A percentile compares a stretch with the other conserved stretches of the same genome.
Conservation (phyloP, 2,888 invertebrate genomes). For the Craniophora ligustri region DNA sequence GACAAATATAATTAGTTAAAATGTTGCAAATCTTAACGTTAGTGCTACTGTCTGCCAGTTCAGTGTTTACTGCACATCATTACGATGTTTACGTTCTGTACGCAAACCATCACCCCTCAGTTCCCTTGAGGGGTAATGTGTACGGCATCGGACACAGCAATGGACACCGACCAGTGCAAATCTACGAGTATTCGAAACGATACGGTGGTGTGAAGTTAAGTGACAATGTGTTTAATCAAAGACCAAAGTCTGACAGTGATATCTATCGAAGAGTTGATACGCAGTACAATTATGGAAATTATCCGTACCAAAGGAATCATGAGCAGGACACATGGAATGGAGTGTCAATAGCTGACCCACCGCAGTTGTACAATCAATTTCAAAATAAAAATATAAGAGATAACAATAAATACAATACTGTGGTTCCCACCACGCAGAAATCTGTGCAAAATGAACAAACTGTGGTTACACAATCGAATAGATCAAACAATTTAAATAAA, state of each 20-base stretch:
- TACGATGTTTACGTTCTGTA: constrained; percentile 12
- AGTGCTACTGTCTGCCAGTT: constrained; percentile 14
- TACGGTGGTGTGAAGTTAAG: constrained; percentile 19
- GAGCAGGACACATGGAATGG: constrained; percentile 7
- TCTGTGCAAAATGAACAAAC: not conserved
- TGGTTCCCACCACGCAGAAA: not conserved
- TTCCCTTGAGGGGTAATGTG: not conserved
- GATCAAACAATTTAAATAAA: constrained; percentile 4
- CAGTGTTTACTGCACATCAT: constrained; percentile 25
- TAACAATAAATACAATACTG: not conserved
- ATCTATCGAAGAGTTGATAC: constrained; percentile 7
- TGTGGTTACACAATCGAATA: not conserved
- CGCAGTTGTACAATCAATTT: constrained; percentile 5
- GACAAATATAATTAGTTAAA: constrained; percentile 10
- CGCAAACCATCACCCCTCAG: constrained; percentile 13
- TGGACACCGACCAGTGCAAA: constrained; percentile 17
- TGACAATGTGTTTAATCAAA: constrained; percentile 15
- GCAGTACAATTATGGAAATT: constrained; percentile 5
- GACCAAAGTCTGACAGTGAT: not conserved
- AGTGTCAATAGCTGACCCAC: constrained; percentile 13
- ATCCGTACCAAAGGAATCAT: constrained; percentile 14
- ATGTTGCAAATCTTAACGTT: constrained; percentile 35
- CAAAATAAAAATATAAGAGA: not conserved
- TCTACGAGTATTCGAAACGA: constrained; percentile 11
- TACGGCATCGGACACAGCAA: constrained; percentile 9